Evolutionary conservation across 2,797 vertebrate species (phyloP).

Genomic region (Tragelaphus eurycerus): DNA sequence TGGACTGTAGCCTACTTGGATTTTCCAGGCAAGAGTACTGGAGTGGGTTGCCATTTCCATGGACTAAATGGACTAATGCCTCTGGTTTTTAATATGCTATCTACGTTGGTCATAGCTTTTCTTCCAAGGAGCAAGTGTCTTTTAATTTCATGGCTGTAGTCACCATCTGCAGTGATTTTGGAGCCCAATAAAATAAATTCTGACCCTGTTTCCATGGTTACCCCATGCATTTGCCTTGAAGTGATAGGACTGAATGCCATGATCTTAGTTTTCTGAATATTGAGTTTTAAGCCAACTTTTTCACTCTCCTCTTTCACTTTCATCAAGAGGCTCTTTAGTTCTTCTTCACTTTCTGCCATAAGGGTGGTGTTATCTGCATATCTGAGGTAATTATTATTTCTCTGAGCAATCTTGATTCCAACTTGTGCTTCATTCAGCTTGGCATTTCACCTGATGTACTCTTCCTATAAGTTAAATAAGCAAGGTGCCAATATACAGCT

Average conservation of each 20-base stretch:
- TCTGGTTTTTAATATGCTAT: not conserved
- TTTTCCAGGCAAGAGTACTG: no score
- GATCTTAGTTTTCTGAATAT: not conserved
- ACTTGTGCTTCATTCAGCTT: not conserved
- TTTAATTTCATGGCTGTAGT: not conserved
- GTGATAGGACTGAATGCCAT: not conserved
- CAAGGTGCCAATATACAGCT: not conserved
- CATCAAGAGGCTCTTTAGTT: not conserved
- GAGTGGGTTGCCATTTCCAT: not conserved
- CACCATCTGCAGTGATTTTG: not conserved
- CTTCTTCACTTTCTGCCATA: not conserved
- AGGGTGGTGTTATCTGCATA: not conserved
- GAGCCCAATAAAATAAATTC: not conserved
- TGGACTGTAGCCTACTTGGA: no score
- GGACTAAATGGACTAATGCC: not conserved
- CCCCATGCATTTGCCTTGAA: not conserved
- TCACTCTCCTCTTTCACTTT: not conserved
- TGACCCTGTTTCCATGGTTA: not conserved
- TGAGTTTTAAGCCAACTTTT: not conserved
- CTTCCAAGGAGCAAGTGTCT: not conserved
- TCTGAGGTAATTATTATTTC: not conserved
- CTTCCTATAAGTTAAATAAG: not conserved
- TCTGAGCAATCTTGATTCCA: not conserved
- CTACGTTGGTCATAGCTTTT: not conserved
- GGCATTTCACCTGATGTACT: not conserved